A percentile compares a stretch with the other conserved stretches of the same genome.
Evolutionary conservation across 1,140 invertebrate genomes (phyloP).

Genomic region (Andrena cerasifolii): DNA sequence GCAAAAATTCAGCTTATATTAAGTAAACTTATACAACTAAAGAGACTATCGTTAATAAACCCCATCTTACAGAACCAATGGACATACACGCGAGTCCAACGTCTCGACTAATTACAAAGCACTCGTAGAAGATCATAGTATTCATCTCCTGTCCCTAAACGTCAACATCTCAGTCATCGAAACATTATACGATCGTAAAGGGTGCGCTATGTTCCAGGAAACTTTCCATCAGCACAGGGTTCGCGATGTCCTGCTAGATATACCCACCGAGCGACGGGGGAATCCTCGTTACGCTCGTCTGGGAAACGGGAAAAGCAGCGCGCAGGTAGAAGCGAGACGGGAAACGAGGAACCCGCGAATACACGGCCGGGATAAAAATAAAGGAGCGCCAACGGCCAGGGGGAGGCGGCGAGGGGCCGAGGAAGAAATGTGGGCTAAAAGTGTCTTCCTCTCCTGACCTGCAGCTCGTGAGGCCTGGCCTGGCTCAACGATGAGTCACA

Average conservation of each 20-base stretch:
- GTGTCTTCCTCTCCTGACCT: slow-evolving; percentile 77
- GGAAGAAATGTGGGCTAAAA: slow-evolving; percentile 79
- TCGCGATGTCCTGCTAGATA: not conserved
- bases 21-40: too few species aligned
- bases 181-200: too few species aligned
- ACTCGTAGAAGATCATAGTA: too few species aligned
- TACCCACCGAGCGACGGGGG: not conserved
- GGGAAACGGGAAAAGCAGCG: not conserved
- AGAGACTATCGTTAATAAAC: too few species aligned
- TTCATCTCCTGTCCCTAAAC: too few species aligned
- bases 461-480: slow-evolving; percentile 74
- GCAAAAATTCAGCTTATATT: too few species aligned
- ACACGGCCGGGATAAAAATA: slow-evolving; percentile 63
- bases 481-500: slow-evolving; percentile 76
- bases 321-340: slow-evolving; percentile 14
- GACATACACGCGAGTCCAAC: too few species aligned
- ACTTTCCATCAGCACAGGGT: too few species aligned
- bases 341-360: slow-evolving; percentile 49
- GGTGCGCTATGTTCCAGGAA: too few species aligned
- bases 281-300: not conserved
- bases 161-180: too few species aligned
- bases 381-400: slow-evolving; percentile 42
- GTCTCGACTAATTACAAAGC: too few species aligned
- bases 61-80: too few species aligned
- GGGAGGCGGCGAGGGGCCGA: slow-evolving; percentile 41